phyloP scores from a whole-genome alignment of 2,888 invertebrate species.

The Gymnoscelis rufifasciata region DNA sequence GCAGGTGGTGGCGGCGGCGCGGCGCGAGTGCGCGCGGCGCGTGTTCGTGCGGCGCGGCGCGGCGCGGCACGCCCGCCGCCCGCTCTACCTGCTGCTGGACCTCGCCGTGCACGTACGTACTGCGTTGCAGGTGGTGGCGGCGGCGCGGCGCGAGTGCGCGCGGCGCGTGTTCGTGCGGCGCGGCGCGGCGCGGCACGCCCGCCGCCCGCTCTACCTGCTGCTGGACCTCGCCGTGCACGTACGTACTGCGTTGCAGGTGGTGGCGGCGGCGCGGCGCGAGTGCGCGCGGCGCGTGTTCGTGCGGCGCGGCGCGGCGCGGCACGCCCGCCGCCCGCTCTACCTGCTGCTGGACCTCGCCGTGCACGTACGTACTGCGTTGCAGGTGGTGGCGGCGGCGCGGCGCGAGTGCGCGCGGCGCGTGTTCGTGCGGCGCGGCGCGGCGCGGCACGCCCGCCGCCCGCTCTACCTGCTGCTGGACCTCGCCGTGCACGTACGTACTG shows the following conservation, averaged over 20 bases:
- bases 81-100: neutral
- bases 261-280: too few species aligned
- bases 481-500: slow-evolving; percentile 31
- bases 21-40: too few species aligned
- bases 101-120: too few species aligned
- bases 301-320: neutral
- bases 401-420: slow-evolving; percentile 44
- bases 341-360: neutral
- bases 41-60: neutral
- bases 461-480: slow-evolving; percentile 41
- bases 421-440: slow-evolving; percentile 31
- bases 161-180: neutral
- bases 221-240: too few species aligned
- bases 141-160: too few species aligned
- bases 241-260: too few species aligned
- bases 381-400: slow-evolving; percentile 48
- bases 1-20: too few species aligned
- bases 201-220: neutral
- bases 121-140: too few species aligned
- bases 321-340: neutral
- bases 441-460: slow-evolving; percentile 25
- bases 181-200: neutral
- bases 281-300: neutral
- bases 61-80: neutral
- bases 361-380: slow-evolving; percentile 1